Base-by-base conservation (phyloP, 64 coral and sea anemone genomes). In the Exaiptasia diaphana region DNA sequence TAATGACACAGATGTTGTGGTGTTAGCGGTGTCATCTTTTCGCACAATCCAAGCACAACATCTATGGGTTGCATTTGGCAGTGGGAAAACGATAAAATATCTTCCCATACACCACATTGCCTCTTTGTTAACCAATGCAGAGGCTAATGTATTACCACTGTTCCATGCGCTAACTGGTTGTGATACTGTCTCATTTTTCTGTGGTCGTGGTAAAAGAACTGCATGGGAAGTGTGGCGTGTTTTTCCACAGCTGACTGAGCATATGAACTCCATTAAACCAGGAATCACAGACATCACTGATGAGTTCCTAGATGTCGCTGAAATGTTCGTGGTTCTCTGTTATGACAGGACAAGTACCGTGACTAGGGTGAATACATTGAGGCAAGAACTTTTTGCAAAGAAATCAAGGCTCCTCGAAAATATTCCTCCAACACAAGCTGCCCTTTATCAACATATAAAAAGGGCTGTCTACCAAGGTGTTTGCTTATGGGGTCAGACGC, bases 1-100 rank as follows among this genome's bases (percentile, higher is more conserved):
- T 69, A 82, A 82, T 69, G 63, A 82, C 43, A 82, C 44, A 22
- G 79, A 82, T 70, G 79, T 82, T 82, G 79, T 82, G 62, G 62
- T 69, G 15, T 30, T 69, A 55, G 79, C 79, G 25, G 41, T 75
- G 8, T 50, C 40, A 11, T 49, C 27, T 25, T 29, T 75, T 46
- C 37, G 34, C 27, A 45, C 8, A 21, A 57, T 39, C 20, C 50
- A 37, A 28, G 32, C 35, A 78, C 28, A 21, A 46, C 30, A 36
- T 27, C 29, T 75, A 6, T 75, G 71, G 71, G 39, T 75, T 32
- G 48, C 39, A 1, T 48, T 27, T 53, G 71, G 71, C 17, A 50
- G 20, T 7, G 71, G 71, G 10, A 75, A 78, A 24, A 32, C 41
- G 14, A 24, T 60, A 21, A 39, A 36, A 38, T 38, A 53, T 23